phyloP scores from a whole-genome alignment of 2,113 vertebrate species.

The Tichodroma muraria region DNA sequence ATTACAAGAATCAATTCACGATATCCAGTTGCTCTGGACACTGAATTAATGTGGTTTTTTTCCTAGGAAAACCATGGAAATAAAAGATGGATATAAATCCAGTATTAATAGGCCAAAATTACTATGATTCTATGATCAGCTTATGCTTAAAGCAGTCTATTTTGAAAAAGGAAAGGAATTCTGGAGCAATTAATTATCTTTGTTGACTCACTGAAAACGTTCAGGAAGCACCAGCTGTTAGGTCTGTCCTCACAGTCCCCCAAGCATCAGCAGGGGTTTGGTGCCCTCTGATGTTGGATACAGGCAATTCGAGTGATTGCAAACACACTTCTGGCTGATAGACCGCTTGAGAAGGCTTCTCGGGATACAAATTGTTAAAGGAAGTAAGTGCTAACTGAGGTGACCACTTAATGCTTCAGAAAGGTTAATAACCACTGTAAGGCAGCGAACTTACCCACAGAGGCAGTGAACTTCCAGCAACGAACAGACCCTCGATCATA shows the following conservation, averaged over 20 bases:
- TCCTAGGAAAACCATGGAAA: not conserved
- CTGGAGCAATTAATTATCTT: not conserved
- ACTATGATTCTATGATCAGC: not conserved
- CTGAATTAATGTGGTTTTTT: not conserved
- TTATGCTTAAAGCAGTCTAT: not conserved
- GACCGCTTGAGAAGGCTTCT: not conserved
- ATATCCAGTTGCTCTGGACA: not conserved
- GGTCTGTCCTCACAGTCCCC: not conserved
- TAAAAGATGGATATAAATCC: not conserved
- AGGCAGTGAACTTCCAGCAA: not conserved
- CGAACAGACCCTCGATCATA: rapidly evolving
- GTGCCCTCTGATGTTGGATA: constrained; percentile 56
- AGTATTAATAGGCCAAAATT: not conserved
- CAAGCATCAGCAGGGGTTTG: not conserved
- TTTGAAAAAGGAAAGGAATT: not conserved
- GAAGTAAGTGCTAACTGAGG: not conserved
- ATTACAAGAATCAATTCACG: not conserved
- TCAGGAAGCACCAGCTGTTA: not conserved
- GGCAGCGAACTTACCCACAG: not conserved
- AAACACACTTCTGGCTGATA: not conserved
- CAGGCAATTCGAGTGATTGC: not conserved
- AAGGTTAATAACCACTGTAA: not conserved
- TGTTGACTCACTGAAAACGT: not conserved
- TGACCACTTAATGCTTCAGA: not conserved
- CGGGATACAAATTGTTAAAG: not conserved